Percentiles rank a stretch among this genome's conserved stretches.
Conservation (phyloP, 1,140 invertebrate species). For the Fopius arisanus region DNA sequence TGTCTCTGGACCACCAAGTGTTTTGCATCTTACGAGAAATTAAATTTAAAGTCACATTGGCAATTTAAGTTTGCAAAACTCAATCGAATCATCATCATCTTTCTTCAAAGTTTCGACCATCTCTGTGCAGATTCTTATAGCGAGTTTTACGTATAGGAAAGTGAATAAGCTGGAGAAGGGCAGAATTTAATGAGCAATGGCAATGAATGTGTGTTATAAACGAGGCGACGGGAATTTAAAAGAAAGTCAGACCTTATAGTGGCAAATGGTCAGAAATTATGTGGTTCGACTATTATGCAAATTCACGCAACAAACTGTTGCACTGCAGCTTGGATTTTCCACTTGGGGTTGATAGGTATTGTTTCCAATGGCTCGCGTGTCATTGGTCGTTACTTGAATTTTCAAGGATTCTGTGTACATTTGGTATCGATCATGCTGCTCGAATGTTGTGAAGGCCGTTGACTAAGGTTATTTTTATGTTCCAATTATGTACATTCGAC, state of each 20-base stretch:
- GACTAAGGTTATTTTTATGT: background rate
- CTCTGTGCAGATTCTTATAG: background rate
- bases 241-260: background rate
- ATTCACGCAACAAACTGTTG: slow-evolving; percentile 21
- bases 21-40: background rate
- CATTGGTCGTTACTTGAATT: background rate
- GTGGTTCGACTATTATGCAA: slow-evolving; percentile 22
- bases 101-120: background rate
- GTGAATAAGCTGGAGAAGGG: background rate
- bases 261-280: slow-evolving; percentile 16
- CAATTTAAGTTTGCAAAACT: background rate
- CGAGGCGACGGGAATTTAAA: background rate
- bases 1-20: background rate
- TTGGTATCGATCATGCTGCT: background rate
- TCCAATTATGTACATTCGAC: too few relatives aligned
- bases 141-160: background rate
- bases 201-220: background rate
- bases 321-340: slow-evolving; percentile 23
- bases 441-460: background rate
- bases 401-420: background rate
- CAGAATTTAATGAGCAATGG: background rate
- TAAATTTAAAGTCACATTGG: background rate
- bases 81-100: background rate
- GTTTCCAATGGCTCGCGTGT: background rate
- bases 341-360: slow-evolving; percentile 26